Evolutionary conservation across 2,797 vertebrate genomes (phyloP).

Genomic region (Scyliorhinus canicula): DNA sequence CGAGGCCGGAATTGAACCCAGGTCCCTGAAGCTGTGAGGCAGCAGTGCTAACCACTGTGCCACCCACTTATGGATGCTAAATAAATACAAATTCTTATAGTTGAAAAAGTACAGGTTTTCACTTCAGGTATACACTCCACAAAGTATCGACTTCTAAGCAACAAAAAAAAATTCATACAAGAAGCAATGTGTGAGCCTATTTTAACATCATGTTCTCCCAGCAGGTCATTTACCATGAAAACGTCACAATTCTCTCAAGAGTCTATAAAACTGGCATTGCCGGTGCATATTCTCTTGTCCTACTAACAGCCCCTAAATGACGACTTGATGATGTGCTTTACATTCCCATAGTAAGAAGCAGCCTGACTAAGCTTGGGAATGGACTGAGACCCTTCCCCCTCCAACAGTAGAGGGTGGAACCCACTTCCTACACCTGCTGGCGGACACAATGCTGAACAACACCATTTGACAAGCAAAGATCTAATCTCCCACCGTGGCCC

Average conservation of each 20-base stretch:
- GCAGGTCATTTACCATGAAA: background rate
- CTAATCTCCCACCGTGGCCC: slow-evolving; percentile 9
- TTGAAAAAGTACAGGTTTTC: background rate
- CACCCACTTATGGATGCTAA: background rate
- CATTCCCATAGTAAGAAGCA: slow-evolving; percentile 31
- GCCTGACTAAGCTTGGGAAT: slow-evolving; percentile 2
- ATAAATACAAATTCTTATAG: background rate
- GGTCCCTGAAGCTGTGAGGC: no score
- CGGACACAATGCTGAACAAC: slow-evolving; percentile 10
- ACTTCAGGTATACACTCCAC: background rate
- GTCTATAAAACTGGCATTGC: background rate
- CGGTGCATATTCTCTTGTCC: background rate
- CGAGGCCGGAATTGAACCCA: no score
- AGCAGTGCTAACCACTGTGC: no score
- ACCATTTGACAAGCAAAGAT: slow-evolving; percentile 5
- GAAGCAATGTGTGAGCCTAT: background rate
- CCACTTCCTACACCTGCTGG: slow-evolving; percentile 33
- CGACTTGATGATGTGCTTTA: slow-evolving; percentile 2
- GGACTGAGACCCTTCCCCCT: background rate
- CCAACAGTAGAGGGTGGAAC: slow-evolving; percentile 30
- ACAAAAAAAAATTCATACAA: no score
- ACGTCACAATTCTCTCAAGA: background rate
- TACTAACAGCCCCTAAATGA: background rate
- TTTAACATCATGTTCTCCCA: background rate
- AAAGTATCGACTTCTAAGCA: background rate